Conservation (phyloP, 1,140 invertebrate species). For the Fopius arisanus region DNA sequence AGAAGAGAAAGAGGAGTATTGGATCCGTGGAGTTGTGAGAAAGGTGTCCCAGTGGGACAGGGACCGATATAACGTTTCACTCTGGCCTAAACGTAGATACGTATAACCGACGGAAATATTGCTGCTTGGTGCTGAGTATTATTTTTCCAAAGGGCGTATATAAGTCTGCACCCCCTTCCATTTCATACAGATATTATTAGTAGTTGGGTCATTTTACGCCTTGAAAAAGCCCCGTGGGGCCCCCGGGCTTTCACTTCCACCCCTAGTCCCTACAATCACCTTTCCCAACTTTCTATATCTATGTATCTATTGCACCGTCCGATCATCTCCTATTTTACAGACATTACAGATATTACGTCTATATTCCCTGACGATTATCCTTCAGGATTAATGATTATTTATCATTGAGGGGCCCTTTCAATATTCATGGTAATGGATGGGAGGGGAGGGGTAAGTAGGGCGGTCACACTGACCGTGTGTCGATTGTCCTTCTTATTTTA, state of each 20-base stretch:
- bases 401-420: constrained; percentile 17
- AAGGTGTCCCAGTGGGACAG: constrained; percentile 47
- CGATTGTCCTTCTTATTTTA: not conserved
- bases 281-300: not conserved
- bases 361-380: constrained; percentile 20
- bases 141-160: constrained; percentile 24
- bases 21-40: constrained; percentile 42
- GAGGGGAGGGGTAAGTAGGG: not conserved
- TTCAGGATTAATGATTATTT: constrained; percentile 24
- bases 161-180: not conserved
- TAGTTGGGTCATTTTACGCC: constrained; percentile 36
- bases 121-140: constrained; percentile 25
- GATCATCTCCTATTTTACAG: not conserved
- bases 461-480: not conserved
- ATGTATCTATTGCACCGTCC: not conserved
- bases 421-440: constrained; percentile 21
- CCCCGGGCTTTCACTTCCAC: not conserved
- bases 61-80: constrained; percentile 57
- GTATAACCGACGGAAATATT: constrained; percentile 30
- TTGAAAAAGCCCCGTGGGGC: constrained; percentile 25
- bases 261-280: not conserved
- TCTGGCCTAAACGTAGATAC: constrained; percentile 30
- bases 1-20: constrained; percentile 46
- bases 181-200: constrained; percentile 31
- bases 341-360: not conserved